These are phyloP conservation scores for Brachionus plicatilis DNA, from an alignment of 1,140 invertebrate genomes.

Conservation along the genomic window DNA sequence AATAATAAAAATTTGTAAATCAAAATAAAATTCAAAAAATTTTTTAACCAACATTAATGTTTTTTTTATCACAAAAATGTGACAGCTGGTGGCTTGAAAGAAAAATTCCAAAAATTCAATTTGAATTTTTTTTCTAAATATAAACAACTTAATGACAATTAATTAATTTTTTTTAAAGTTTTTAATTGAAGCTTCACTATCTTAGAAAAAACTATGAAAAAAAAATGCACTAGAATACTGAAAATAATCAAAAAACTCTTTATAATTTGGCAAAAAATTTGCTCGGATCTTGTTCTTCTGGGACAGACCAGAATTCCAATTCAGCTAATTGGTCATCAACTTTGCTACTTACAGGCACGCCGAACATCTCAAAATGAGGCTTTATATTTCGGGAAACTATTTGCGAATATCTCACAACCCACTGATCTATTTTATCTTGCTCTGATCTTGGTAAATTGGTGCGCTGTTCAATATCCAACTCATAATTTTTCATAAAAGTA, in stretches of 20 bases:
- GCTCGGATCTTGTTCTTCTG: neutral
- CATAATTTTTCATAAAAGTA: constrained; percentile 42
- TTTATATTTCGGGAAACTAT: constrained; percentile 31
- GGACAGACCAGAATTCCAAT: neutral
- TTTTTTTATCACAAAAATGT: too few species aligned
- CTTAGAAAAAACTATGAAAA: too few species aligned
- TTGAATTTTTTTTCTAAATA: too few species aligned
- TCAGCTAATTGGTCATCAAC: neutral
- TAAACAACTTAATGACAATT: too few species aligned
- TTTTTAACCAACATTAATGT: too few species aligned
- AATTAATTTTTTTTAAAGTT: too few species aligned
- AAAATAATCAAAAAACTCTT: neutral
- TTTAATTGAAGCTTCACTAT: too few species aligned
- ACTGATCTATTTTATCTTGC: constrained; percentile 42
- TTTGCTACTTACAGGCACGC: constrained; percentile 33
- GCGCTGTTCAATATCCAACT: constrained; percentile 7
- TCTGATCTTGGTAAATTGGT: constrained; percentile 34
- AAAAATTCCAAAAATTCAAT: too few species aligned
- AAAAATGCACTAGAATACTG: neutral
- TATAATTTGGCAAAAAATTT: constrained; percentile 3
- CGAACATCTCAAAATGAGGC: constrained; percentile 42
- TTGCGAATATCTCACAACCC: constrained; percentile 41
- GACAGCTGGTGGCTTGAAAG: too few species aligned
- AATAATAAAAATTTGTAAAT: too few species aligned
- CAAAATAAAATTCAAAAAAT: too few species aligned